Percentiles rank a stretch among this genome's conserved stretches.
Evolutionary conservation across 2,797 vertebrate species (phyloP).

Genomic region (Sandelia bainsii): DNA sequence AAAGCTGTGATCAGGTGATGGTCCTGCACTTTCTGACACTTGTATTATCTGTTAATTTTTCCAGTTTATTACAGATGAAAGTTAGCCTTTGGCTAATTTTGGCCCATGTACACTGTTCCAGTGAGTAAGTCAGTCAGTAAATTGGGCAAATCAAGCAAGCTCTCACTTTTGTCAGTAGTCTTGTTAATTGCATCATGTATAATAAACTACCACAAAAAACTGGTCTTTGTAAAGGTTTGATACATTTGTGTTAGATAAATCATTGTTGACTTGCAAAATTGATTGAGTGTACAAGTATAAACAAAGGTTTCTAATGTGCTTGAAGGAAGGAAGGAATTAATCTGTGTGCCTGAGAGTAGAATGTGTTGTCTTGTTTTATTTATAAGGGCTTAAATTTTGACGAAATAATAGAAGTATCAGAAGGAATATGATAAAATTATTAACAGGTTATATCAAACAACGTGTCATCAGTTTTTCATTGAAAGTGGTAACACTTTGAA

Average conservation of each 20-base stretch:
- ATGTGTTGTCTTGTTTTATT: constrained; percentile 51
- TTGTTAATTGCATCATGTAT: neutral
- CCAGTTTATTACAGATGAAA: too few species aligned
- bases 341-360: constrained; percentile 14
- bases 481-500: constrained; percentile 47
- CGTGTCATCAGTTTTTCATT: constrained; percentile 57
- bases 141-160: neutral
- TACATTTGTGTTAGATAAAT: neutral
- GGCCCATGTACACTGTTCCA: too few species aligned
- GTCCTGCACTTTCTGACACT: neutral
- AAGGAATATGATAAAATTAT: constrained; percentile 44
- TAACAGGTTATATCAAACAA: constrained; percentile 74
- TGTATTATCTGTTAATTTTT: neutral
- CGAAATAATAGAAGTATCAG: constrained; percentile 38
- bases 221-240: neutral
- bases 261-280: constrained; percentile 5
- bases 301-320: constrained; percentile 3
- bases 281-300: constrained; percentile 8
- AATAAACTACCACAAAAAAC: neutral
- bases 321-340: constrained; percentile 1
- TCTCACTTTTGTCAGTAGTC: neutral
- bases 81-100: too few species aligned
- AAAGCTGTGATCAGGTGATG: constrained; percentile 93
- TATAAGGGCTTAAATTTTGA: constrained; percentile 47
- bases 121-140: too few species aligned